Percentiles rank a stretch among this genome's conserved stretches.
These are phyloP conservation scores for Oscheius onirici DNA, from an alignment of 2,888 invertebrate genomes.

Conservation along the genomic window DNA sequence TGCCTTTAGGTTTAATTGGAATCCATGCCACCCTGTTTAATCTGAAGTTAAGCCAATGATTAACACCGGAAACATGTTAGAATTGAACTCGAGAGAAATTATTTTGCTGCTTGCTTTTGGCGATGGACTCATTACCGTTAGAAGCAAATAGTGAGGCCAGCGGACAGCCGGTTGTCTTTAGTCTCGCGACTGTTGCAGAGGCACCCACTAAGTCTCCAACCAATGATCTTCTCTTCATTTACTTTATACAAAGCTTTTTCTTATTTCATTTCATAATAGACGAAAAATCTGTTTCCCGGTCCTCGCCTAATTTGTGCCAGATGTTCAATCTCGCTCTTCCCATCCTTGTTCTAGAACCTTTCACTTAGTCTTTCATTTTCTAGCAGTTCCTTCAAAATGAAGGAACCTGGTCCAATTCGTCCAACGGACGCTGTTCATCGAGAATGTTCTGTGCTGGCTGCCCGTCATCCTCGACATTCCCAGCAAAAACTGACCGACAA, in stretches of 20 bases:
- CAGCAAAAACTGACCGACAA: slow-evolving; percentile 10
- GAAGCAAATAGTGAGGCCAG: slow-evolving; percentile 9
- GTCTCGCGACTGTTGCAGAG: background rate
- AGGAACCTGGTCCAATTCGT: slow-evolving; percentile 40
- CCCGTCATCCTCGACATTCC: slow-evolving; percentile 34
- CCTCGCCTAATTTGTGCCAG: background rate
- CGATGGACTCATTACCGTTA: slow-evolving; percentile 23
- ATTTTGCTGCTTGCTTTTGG: slow-evolving; percentile 7
- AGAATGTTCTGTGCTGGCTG: slow-evolving; percentile 49
- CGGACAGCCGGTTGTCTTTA: slow-evolving; percentile 30
- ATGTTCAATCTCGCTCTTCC: background rate
- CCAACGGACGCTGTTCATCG: slow-evolving; percentile 57
- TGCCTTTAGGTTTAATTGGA: too few species aligned
- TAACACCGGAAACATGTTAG: too few species aligned
- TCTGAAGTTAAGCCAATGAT: too few species aligned
- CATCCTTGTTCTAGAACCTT: background rate
- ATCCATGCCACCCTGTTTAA: too few species aligned
- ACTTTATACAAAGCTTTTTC: background rate
- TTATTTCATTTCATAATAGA: slow-evolving; percentile 26
- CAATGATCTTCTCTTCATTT: background rate
- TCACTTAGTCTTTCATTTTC: background rate
- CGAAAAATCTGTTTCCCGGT: slow-evolving; percentile 23
- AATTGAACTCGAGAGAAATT: too few species aligned
- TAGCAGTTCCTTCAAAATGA: slow-evolving; percentile 38
- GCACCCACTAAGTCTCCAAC: background rate